Evolutionary conservation across 2,113 vertebrate genomes (phyloP).

Genomic region (Anoura caudifer): DNA sequence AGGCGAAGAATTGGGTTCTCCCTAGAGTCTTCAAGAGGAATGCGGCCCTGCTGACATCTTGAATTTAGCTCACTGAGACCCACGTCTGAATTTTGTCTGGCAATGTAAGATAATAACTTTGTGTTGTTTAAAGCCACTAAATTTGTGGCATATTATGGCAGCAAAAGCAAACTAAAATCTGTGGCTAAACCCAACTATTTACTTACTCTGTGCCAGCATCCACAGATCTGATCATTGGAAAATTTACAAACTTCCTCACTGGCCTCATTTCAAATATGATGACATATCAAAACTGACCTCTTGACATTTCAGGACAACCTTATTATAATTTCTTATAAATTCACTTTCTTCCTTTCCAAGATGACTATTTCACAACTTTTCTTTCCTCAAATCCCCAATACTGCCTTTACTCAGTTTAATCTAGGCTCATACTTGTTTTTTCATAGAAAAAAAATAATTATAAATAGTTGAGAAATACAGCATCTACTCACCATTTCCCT

Average conservation of each 20-base stretch:
- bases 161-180: background rate
- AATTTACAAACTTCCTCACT: background rate
- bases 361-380: background rate
- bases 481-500: background rate
- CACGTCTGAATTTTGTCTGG: background rate
- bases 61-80: background rate
- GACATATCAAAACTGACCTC: background rate
- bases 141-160: background rate
- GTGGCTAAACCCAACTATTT: background rate
- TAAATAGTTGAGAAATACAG: background rate
- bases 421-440: background rate
- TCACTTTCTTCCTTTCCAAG: background rate
- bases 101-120: background rate
- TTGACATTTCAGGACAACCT: background rate
- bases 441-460: background rate
- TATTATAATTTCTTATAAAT: background rate
- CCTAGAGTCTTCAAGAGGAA: background rate
- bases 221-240: background rate
- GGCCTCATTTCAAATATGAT: background rate
- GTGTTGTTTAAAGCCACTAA: background rate
- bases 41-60: background rate
- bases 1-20: background rate
- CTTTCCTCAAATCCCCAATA: background rate
- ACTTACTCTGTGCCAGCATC: background rate
- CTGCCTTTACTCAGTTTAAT: background rate